phyloP scores from a whole-genome alignment of 2,113 vertebrate genomes.

The Cyphomyrus discorhynchus region DNA sequence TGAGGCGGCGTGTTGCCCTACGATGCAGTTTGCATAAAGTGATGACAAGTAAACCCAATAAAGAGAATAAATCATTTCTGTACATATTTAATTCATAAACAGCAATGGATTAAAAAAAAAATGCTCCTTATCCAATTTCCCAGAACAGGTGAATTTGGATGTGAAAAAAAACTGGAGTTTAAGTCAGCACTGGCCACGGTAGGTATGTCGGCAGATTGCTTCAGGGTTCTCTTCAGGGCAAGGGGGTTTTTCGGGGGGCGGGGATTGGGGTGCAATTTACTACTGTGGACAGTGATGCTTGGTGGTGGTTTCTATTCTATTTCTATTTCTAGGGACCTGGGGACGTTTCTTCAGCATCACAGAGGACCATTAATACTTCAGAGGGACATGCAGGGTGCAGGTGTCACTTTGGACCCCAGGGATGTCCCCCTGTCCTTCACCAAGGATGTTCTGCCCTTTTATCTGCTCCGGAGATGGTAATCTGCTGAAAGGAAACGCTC shows the following conservation, averaged over 20 bases:
- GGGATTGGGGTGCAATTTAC: neutral
- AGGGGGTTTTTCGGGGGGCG: neutral
- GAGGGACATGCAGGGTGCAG: neutral
- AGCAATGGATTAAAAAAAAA: constrained; percentile 15
- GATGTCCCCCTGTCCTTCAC: neutral
- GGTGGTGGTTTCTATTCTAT: neutral
- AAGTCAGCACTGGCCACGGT: neutral
- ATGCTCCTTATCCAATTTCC: constrained; percentile 4
- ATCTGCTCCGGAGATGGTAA: neutral
- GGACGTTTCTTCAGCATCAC: neutral
- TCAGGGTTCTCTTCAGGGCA: neutral
- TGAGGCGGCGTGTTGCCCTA: neutral
- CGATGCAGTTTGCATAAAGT: constrained; percentile 1
- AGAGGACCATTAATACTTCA: neutral
- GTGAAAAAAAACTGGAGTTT: neutral
- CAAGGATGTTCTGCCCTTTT: neutral
- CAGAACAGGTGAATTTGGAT: neutral
- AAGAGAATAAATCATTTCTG: constrained; percentile 20
- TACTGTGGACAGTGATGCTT: neutral
- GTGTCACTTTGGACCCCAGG: neutral
- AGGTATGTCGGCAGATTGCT: neutral
- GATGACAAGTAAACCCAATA: constrained; percentile 21
- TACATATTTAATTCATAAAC: constrained; percentile 20
- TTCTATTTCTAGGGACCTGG: neutral
- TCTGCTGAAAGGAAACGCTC: neutral